Conservation (phyloP, 2,888 invertebrate genomes). For the Dinocampus coccinellae region DNA sequence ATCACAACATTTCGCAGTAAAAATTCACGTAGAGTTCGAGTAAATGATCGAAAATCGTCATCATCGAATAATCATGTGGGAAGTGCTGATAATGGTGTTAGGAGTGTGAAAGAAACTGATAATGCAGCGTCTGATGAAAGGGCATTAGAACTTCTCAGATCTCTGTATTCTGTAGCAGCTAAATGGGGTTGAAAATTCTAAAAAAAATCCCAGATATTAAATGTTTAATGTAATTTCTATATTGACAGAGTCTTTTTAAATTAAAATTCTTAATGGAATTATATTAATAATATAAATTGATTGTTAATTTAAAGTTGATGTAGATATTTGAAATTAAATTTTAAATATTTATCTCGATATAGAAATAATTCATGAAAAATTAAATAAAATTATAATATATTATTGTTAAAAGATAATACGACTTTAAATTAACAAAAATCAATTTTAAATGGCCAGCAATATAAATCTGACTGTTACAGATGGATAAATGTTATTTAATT, state of each 20-base stretch:
- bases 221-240: not conserved
- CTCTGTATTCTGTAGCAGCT: constrained; percentile 86
- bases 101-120: constrained; percentile 64
- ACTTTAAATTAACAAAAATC: constrained; percentile 1
- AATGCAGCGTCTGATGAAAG: constrained; percentile 77
- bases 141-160: constrained; percentile 85
- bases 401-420: not conserved
- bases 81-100: constrained; percentile 58
- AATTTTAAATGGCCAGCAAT: constrained; percentile 40
- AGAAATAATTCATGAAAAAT: not conserved
- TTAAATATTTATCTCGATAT: not conserved
- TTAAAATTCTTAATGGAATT: not conserved
- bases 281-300: not conserved
- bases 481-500: not conserved
- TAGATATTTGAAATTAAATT: not conserved
- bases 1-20: constrained; percentile 61
- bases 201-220: not conserved
- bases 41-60: constrained; percentile 60
- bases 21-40: constrained; percentile 59
- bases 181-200: constrained; percentile 78
- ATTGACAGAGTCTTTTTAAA: not conserved
- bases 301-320: not conserved
- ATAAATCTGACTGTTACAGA: constrained; percentile 41
- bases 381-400: not conserved
- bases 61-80: constrained; percentile 55